Evolutionary conservation across 2,888 invertebrate species (phyloP), one percentile per base, ranked within the genome.

Genomic region (Hedya salicella): DNA sequence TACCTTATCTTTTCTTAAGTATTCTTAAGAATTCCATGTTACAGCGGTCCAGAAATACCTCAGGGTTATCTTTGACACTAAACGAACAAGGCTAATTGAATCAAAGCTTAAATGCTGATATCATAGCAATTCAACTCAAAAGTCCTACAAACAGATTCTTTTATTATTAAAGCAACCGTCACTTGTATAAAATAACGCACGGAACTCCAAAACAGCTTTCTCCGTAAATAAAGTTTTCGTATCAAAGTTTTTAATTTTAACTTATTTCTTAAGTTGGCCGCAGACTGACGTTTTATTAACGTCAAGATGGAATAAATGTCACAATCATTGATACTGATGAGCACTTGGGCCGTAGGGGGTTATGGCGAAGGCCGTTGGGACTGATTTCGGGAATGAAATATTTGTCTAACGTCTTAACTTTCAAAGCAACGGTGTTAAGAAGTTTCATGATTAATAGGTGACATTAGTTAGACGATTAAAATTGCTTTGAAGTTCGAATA

Each of bases 171-270:
- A n/a, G n/a, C n/a, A n/a, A n/a, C n/a, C n/a, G n/a, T n/a, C n/a
- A n/a, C n/a, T 25, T 3, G 25, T 0, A 25, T 25, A 3, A 25
- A 25, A 25, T 25, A 59, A 36, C 2, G 8, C 6, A 39, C 36
- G n/a, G 59, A 49, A 39, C 39, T 39, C 46, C 2, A 39, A 19
- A 11, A 17, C 44, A 8, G 59, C 30, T 25, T 61, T 49, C 25
- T 13, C 52, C 19, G 32, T 0, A 25, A 25, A 39, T 25, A 30
- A 66, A 66, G 61, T 66, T 66, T 60, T 36, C 32, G 61, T 32
- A 66, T 61, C 14, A 61, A 66, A 66, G 61, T 66, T 66, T 66
- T 49, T 61, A 66, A 66, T 54, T 60, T 66, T 40, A 54, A 66
- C 66, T 66, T 66, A 66, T 66, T 66, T 53, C 66, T 21, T 9